phyloP scores from a whole-genome alignment of 2,888 invertebrate species.

The Bellardia pandia region DNA sequence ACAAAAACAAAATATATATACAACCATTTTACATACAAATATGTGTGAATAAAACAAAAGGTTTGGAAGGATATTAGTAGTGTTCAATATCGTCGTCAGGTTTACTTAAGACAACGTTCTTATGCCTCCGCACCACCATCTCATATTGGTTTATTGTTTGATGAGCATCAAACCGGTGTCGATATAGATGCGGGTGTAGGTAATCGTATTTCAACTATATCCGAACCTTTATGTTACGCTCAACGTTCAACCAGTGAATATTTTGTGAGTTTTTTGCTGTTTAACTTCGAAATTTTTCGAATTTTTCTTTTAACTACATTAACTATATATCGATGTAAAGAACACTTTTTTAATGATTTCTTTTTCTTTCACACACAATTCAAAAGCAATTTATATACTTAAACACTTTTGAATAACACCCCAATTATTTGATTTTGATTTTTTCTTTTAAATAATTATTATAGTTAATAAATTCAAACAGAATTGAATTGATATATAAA shows the following conservation, averaged over 20 bases:
- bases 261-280: constrained; percentile 74
- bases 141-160: constrained; percentile 80
- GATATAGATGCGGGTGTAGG: constrained; percentile 66
- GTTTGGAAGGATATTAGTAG: constrained; percentile 83
- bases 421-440: constrained; percentile 13
- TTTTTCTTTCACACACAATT: constrained; percentile 42
- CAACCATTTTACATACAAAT: constrained; percentile 34
- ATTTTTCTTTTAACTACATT: constrained; percentile 18
- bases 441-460: constrained; percentile 20
- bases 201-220: constrained; percentile 79
- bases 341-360: constrained; percentile 50
- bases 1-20: constrained; percentile 29
- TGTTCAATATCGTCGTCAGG: constrained; percentile 81
- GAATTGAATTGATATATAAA: constrained; percentile 28
- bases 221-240: constrained; percentile 79
- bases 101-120: constrained; percentile 82
- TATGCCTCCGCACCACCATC: constrained; percentile 83
- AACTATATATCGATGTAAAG: constrained; percentile 40
- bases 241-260: constrained; percentile 73
- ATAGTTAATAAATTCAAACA: constrained; percentile 34
- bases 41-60: constrained; percentile 74
- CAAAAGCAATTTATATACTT: not conserved
- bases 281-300: constrained; percentile 15
- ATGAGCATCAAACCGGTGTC: constrained; percentile 76
- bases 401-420: constrained; percentile 6